phyloP scores from a whole-genome alignment of 2,797 vertebrate genomes.

The Eupleurogrammus muticus region DNA sequence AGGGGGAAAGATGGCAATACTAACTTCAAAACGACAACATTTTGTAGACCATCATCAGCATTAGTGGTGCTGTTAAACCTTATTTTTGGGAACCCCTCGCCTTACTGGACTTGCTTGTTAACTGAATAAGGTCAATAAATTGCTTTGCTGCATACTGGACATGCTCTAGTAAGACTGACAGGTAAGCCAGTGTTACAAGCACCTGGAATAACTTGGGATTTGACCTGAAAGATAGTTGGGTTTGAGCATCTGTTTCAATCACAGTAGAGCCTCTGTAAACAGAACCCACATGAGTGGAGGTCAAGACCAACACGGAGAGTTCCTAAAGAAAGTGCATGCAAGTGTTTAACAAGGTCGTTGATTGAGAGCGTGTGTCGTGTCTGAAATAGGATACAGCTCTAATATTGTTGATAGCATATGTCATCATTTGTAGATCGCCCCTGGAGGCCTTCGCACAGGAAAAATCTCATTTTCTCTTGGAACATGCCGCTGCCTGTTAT shows the following conservation, averaged over 20 bases:
- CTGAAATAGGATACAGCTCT: slow-evolving; percentile 57
- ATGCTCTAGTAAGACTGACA: slow-evolving; percentile 59
- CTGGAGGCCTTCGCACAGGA: slow-evolving; percentile 52
- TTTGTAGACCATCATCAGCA: slow-evolving; percentile 68
- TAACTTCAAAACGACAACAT: slow-evolving; percentile 56
- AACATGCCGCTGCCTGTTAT: slow-evolving; percentile 36
- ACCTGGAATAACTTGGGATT: slow-evolving; percentile 56
- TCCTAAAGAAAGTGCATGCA: slow-evolving; percentile 48
- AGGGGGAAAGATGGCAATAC: slow-evolving; percentile 20
- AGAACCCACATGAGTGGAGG: slow-evolving; percentile 43
- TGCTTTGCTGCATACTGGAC: slow-evolving; percentile 50
- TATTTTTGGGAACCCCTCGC: slow-evolving; percentile 61
- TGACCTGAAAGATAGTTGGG: slow-evolving; percentile 35
- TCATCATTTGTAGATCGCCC: slow-evolving; percentile 53
- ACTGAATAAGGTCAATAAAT: slow-evolving; percentile 47
- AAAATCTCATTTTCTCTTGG: slow-evolving; percentile 47
- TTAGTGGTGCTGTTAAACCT: slow-evolving; percentile 55
- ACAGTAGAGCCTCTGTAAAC: slow-evolving; percentile 58
- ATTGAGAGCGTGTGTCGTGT: slow-evolving; percentile 54
- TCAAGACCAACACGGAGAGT: slow-evolving; percentile 47
- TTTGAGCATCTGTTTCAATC: slow-evolving; percentile 56
- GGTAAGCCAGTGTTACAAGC: slow-evolving; percentile 53
- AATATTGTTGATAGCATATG: slow-evolving; percentile 61
- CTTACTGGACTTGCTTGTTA: slow-evolving; percentile 43
- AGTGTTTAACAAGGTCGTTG: slow-evolving; percentile 63